Conservation (phyloP, 2,113 vertebrate genomes). For the Hippocampus abdominalis region DNA sequence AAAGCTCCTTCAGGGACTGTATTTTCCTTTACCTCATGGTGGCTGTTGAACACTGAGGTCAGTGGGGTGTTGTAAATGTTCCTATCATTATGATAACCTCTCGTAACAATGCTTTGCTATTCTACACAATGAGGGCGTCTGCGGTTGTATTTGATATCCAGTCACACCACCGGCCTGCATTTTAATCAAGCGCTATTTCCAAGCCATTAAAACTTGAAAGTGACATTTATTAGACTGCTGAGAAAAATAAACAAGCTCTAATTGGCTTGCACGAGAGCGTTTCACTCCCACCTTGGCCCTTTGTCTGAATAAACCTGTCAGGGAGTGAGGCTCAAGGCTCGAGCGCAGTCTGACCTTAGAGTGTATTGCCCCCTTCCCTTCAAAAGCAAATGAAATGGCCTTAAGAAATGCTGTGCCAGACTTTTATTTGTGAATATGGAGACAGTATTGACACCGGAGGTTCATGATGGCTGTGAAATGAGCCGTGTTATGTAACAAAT, state of each 20-base stretch:
- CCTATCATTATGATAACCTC: constrained; percentile 50
- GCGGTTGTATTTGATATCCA: constrained; percentile 41
- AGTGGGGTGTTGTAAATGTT: constrained; percentile 51
- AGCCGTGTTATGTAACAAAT: constrained; percentile 27
- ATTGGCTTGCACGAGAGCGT: constrained; percentile 52
- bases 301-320: constrained; percentile 46
- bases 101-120: constrained; percentile 37
- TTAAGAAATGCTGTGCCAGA: neutral
- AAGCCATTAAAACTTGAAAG: constrained; percentile 65
- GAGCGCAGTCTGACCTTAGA: constrained; percentile 51
- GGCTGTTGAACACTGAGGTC: constrained; percentile 39
- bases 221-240: constrained; percentile 65
- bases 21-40: constrained; percentile 26
- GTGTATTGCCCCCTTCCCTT: constrained; percentile 9
- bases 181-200: constrained; percentile 64
- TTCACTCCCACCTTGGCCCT: constrained; percentile 38
- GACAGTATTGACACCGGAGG: constrained; percentile 24
- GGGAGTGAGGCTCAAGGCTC: constrained; percentile 33
- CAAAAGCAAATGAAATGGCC: constrained; percentile 18
- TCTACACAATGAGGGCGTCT: constrained; percentile 38
- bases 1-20: constrained; percentile 6
- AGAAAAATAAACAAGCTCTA: constrained; percentile 71
- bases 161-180: constrained; percentile 49
- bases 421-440: constrained; percentile 36
- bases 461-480: constrained; percentile 25